Evolutionary conservation across 2,797 vertebrate species (phyloP).

Genomic region (Caiman crocodilus): DNA sequence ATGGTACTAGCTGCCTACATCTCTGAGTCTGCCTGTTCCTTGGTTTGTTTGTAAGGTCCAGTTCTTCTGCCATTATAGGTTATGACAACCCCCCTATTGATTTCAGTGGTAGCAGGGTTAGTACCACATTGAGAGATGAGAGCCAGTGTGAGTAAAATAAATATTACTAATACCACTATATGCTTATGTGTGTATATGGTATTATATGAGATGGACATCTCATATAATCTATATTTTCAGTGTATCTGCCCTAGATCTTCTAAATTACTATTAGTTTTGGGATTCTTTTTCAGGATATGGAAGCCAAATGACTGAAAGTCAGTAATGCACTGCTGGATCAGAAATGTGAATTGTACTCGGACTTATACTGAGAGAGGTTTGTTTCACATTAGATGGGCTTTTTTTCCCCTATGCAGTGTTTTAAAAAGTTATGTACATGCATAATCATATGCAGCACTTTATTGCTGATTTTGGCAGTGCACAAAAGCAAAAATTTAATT

Average conservation of each 20-base stretch:
- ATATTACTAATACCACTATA: conserved; percentile 27
- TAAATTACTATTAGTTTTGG: conserved; percentile 53
- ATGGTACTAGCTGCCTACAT: not conserved
- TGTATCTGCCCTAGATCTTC: conserved; percentile 54
- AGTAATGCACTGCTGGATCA: conserved; percentile 53
- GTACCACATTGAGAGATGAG: not conserved
- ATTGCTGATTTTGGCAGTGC: conserved; percentile 71
- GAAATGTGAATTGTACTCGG: conserved; percentile 71
- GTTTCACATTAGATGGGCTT: conserved; percentile 44
- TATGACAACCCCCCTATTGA: not conserved
- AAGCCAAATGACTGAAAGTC: conserved; percentile 59
- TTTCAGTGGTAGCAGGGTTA: not conserved
- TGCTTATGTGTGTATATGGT: not conserved
- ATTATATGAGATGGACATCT: conserved; percentile 59
- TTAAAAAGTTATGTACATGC: conserved; percentile 67
- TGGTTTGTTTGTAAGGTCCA: conserved; percentile 9
- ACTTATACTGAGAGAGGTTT: conserved; percentile 47
- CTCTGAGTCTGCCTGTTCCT: not conserved
- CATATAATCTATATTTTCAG: conserved; percentile 54
- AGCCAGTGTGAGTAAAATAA: conserved; percentile 36
- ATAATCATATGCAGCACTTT: conserved; percentile 68
- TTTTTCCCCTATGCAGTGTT: conserved; percentile 32
- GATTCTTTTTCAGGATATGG: conserved; percentile 62
- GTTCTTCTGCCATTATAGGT: not conserved
- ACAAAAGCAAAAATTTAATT: conserved; percentile 80